A percentile compares a stretch with the other conserved stretches of the same genome.
Evolutionary conservation across 1,140 invertebrate genomes (phyloP).

Genomic region (Anastatus disparis): DNA sequence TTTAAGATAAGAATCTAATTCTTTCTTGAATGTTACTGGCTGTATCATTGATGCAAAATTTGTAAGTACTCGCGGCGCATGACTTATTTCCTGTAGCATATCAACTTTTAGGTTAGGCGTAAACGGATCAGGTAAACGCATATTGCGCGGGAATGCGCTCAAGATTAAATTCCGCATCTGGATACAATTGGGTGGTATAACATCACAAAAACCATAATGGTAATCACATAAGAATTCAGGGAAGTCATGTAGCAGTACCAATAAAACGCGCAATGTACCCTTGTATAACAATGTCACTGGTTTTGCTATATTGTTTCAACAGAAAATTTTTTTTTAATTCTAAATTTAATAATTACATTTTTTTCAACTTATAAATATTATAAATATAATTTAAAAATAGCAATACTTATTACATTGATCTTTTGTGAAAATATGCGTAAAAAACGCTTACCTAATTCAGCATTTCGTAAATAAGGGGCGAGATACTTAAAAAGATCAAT

Average conservation of each 20-base stretch:
- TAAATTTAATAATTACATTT: too few species aligned
- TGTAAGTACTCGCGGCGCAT: conserved; percentile 87
- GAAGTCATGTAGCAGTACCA: conserved; percentile 97
- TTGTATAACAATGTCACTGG: conserved; percentile 94
- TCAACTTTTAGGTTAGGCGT: conserved; percentile 98
- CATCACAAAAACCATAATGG: conserved; percentile 99
- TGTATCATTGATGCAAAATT: conserved; percentile 91
- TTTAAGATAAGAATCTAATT: conserved; percentile 96
- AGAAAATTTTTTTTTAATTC: background rate
- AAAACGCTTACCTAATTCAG: conserved; percentile 75
- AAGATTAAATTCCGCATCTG: conserved; percentile 98
- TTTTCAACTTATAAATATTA: background rate
- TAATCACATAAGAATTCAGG: conserved; percentile 99
- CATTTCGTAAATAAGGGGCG: conserved; percentile 95
- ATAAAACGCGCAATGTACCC: conserved; percentile 93
- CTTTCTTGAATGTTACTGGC: conserved; percentile 89
- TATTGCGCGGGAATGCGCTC: conserved; percentile 96
- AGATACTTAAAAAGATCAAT: conserved; percentile 97
- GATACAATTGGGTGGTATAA: conserved; percentile 98
- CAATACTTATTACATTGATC: background rate
- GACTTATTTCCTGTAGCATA: conserved; percentile 85
- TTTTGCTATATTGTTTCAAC: conserved; percentile 71
- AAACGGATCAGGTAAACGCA: conserved; percentile 98
- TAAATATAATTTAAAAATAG: background rate
- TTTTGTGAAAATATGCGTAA: background rate